A percentile compares a stretch with the other conserved stretches of the same genome.
These are phyloP conservation scores for Sigmodon hispidus DNA, from an alignment of 2,113 vertebrate genomes.

Conservation along the genomic window DNA sequence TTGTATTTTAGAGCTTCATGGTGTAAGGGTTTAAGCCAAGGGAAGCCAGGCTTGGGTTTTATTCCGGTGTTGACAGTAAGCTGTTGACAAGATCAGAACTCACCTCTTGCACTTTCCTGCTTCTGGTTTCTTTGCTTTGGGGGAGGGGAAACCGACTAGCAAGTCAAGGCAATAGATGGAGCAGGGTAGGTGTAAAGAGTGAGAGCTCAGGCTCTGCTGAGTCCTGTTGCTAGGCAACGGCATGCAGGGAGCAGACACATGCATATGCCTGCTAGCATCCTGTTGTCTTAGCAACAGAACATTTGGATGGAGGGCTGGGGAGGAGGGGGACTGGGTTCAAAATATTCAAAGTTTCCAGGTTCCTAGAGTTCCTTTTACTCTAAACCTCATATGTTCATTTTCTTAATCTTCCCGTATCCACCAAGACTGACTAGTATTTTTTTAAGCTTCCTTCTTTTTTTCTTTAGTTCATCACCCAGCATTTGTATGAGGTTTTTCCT, in stretches of 20 bases:
- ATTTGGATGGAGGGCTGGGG: constrained; percentile 53
- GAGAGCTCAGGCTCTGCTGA: constrained; percentile 49
- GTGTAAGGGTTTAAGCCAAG: constrained; percentile 55
- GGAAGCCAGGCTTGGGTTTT: constrained; percentile 59
- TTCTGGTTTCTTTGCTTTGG: constrained; percentile 72
- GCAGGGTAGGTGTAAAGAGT: constrained; percentile 65
- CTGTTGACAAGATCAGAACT: constrained; percentile 63
- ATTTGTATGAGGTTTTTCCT: constrained; percentile 37
- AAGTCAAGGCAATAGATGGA: constrained; percentile 72
- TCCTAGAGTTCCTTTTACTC: not conserved
- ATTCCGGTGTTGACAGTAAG: constrained; percentile 49
- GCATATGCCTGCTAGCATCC: constrained; percentile 75
- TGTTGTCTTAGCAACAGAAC: constrained; percentile 79
- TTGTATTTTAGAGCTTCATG: constrained; percentile 55
- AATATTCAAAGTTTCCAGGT: constrained; percentile 63
- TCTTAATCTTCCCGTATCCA: constrained; percentile 8
- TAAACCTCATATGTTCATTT: constrained; percentile 3
- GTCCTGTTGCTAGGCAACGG: constrained; percentile 77
- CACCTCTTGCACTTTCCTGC: constrained; percentile 1
- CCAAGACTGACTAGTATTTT: not conserved
- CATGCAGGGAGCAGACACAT: constrained; percentile 67
- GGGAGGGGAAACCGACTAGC: constrained; percentile 63
- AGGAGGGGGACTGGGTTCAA: constrained; percentile 54
- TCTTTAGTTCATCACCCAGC: constrained; percentile 38
- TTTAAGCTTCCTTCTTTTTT: not conserved